These are phyloP conservation scores for Gortyna flavago DNA, from an alignment of 2,888 invertebrate species.

Conservation along the genomic window DNA sequence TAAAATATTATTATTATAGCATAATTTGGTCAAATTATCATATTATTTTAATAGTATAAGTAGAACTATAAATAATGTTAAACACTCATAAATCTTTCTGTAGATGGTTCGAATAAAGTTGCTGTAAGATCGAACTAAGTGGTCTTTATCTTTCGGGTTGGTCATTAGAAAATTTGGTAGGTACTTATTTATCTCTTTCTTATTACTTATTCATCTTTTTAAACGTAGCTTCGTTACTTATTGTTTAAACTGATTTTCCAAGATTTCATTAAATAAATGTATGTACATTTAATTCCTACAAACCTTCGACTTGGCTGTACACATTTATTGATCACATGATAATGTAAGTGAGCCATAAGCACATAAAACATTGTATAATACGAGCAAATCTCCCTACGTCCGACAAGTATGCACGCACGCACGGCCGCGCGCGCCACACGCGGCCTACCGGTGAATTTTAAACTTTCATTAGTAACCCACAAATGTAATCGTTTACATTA, in stretches of 20 bases:
- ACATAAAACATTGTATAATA: constrained; percentile 61
- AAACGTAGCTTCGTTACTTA: not conserved
- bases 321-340: constrained; percentile 37
- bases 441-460: constrained; percentile 74
- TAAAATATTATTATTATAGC: constrained; percentile 41
- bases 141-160: not conserved
- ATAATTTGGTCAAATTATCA: constrained; percentile 41
- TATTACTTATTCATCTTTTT: not conserved
- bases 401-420: constrained; percentile 53
- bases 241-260: not conserved
- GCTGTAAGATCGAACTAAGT: not conserved
- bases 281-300: not conserved
- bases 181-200: not conserved
- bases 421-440: constrained; percentile 60
- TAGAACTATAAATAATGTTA: constrained; percentile 27
- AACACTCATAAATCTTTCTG: constrained; percentile 22
- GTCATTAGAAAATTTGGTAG: not conserved
- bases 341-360: constrained; percentile 42
- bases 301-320: not conserved
- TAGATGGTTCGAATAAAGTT: constrained; percentile 3
- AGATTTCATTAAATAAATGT: not conserved
- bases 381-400: constrained; percentile 60
- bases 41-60: constrained; percentile 44
- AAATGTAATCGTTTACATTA: constrained; percentile 77
- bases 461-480: constrained; percentile 79